Conservation (phyloP, 2,888 invertebrate species). For the Pseudanteris insignis region DNA sequence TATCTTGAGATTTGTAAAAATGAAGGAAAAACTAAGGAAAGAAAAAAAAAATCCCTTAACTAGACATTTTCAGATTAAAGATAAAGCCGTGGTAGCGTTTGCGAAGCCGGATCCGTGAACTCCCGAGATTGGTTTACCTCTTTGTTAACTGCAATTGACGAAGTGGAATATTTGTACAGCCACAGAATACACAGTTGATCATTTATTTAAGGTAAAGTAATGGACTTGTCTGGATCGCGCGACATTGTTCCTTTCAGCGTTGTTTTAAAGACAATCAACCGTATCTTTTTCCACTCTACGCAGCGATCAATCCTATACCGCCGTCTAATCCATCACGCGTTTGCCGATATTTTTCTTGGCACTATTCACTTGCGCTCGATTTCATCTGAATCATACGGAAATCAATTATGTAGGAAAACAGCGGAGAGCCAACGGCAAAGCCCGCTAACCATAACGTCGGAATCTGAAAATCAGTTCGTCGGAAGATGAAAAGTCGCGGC, state of each 20-base stretch:
- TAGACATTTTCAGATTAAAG: constrained; percentile 27
- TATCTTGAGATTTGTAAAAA: constrained; percentile 11
- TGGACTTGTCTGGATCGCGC: constrained; percentile 4
- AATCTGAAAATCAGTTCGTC: too few relatives aligned
- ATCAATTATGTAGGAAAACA: too few relatives aligned
- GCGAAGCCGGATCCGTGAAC: constrained; percentile 3
- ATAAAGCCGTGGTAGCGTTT: constrained; percentile 11
- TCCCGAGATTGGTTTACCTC: constrained; percentile 14
- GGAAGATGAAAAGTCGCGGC: neutral
- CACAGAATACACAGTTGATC: constrained; percentile 19
- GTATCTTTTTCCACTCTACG: constrained; percentile 6
- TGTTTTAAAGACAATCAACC: constrained; percentile 8
- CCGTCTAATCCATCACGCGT: constrained; percentile 7
- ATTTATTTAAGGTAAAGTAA: constrained; percentile 18
- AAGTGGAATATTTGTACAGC: constrained; percentile 12
- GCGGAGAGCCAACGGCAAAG: too few relatives aligned
- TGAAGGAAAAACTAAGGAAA: too few relatives aligned
- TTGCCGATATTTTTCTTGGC: constrained; percentile 5
- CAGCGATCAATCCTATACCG: neutral
- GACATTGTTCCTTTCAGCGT: constrained; percentile 7
- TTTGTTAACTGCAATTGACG: constrained; percentile 14
- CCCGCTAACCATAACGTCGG: too few relatives aligned
- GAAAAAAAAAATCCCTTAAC: constrained; percentile 25
- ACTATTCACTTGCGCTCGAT: neutral
- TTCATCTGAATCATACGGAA: constrained; percentile 5